Base-by-base conservation (phyloP, 2,888 invertebrate genomes). In the Amblyjoppa fuscipennis region DNA sequence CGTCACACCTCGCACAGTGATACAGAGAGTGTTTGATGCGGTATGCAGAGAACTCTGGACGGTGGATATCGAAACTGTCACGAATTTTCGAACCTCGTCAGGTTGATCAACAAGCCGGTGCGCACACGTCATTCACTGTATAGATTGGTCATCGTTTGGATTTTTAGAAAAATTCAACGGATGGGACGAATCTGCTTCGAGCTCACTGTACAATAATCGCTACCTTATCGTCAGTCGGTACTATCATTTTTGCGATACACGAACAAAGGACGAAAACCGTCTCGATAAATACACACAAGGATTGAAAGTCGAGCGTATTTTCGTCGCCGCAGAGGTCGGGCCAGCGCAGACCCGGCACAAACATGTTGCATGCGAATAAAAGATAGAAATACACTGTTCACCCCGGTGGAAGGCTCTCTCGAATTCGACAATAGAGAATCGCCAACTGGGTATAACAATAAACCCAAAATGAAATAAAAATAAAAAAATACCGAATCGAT, bases 391-490 rank as follows among this genome's bases (percentile, higher is more conserved):
- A 45, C 25, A 13, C 13, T 56, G 34, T 34, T 78, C 77, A 78
- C 71, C 53, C 77, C 53, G 41, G 31, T 66, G 49, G 69, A 28
- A 13, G 41, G 31, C 31, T 53, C 41, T 61, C 66, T 68, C 81
- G 45, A 77, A 70, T 53, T 59, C 76, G 77, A 77, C 71, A 77
- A 73, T 77, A 49, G 82, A 45, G 66, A 81, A 61, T 61, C 59
- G 16, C 28, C 45, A 25, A 71, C 64, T 31, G 41, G 61, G 28
- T 45, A 68, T 49, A 59, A 69, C 28, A 49, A 74, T 81, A 49
- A 66, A 20, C 66, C 71, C 53, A 69, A 49, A 49, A 79, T 73
- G n/a, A 68, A 59, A 45, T n/a, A 38, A 53, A 74, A 7, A 7
- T 20, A 74, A 66, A 49, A 66, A 49, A 71, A 66, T 31, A 74